Evolutionary conservation across 2,888 invertebrate genomes (phyloP).

Genomic region (Trypoxylon attenuatum): DNA sequence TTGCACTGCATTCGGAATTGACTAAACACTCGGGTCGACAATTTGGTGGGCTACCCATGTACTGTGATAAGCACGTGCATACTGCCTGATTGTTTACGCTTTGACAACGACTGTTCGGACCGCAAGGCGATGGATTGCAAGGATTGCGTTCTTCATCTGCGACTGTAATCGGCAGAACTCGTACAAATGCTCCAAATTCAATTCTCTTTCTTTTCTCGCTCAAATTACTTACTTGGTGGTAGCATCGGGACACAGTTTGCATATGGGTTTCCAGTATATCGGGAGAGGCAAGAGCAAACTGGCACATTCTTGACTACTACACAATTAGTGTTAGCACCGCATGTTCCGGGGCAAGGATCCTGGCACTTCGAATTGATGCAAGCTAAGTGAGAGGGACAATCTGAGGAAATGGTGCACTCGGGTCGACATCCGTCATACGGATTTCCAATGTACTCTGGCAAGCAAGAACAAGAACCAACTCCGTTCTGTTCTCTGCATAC

Average conservation of each 20-base stretch:
- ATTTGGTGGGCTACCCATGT: conserved; percentile 73
- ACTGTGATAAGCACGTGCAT: conserved; percentile 74
- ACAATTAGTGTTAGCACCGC: conserved; percentile 80
- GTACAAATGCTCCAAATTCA: too few species aligned
- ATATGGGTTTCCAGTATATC: conserved; percentile 82
- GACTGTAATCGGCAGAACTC: conserved; percentile 18
- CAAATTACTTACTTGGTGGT: conserved; percentile 30
- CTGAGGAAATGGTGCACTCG: conserved; percentile 74
- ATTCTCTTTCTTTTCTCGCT: neutral
- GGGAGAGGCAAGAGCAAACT: conserved; percentile 82
- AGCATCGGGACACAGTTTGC: conserved; percentile 76
- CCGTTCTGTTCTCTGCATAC: conserved; percentile 83
- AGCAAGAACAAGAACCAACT: conserved; percentile 85
- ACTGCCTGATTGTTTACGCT: conserved; percentile 73
- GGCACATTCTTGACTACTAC: conserved; percentile 87
- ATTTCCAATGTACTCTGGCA: conserved; percentile 82
- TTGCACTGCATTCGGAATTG: conserved; percentile 73
- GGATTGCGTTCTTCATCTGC: conserved; percentile 57
- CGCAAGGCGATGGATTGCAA: conserved; percentile 76
- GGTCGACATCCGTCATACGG: conserved; percentile 78
- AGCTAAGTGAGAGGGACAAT: conserved; percentile 75
- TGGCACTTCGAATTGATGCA: conserved; percentile 76
- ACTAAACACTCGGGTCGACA: conserved; percentile 75
- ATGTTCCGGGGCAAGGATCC: conserved; percentile 76
- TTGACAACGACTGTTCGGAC: conserved; percentile 75